phyloP scores from a whole-genome alignment of 2,113 vertebrate genomes.

The Axis porcinus region DNA sequence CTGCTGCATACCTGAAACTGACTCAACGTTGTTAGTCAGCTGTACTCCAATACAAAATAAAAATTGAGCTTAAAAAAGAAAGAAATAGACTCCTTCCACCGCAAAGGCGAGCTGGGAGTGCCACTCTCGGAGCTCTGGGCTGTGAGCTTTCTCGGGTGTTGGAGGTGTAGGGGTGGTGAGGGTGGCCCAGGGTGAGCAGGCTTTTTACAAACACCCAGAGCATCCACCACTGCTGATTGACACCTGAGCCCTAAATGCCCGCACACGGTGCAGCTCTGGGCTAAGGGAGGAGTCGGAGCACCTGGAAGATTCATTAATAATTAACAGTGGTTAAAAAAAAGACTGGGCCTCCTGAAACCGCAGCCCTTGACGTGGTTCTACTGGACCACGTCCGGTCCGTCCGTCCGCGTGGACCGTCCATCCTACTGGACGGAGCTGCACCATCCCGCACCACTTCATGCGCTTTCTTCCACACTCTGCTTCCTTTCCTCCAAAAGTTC shows the following conservation, averaged over 20 bases:
- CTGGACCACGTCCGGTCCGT: too few relatives aligned
- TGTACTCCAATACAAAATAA: not conserved
- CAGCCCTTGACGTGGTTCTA: accelerated
- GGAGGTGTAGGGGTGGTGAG: too few relatives aligned
- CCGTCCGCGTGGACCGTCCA: too few relatives aligned
- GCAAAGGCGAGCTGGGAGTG: not conserved
- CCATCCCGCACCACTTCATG: accelerated
- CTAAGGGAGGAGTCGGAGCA: accelerated
- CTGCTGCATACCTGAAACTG: accelerated
- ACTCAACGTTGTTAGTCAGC: accelerated
- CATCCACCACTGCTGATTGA: accelerated
- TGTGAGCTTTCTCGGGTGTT: accelerated
- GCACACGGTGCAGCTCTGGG: accelerated
- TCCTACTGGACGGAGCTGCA: accelerated
- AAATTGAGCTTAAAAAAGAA: not conserved
- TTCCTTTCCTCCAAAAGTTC: not conserved
- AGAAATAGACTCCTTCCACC: not conserved
- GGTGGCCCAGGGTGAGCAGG: not conserved
- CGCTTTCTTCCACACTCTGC: accelerated
- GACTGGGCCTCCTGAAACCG: accelerated
- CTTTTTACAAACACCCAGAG: accelerated
- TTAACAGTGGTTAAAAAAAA: not conserved
- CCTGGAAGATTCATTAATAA: accelerated
- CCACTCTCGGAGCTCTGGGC: accelerated
- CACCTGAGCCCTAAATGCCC: not conserved